Evolutionary conservation across 2,113 vertebrate genomes (phyloP), one percentile per base, ranked within the genome.

Genomic region (Nothoprocta perdicaria): DNA sequence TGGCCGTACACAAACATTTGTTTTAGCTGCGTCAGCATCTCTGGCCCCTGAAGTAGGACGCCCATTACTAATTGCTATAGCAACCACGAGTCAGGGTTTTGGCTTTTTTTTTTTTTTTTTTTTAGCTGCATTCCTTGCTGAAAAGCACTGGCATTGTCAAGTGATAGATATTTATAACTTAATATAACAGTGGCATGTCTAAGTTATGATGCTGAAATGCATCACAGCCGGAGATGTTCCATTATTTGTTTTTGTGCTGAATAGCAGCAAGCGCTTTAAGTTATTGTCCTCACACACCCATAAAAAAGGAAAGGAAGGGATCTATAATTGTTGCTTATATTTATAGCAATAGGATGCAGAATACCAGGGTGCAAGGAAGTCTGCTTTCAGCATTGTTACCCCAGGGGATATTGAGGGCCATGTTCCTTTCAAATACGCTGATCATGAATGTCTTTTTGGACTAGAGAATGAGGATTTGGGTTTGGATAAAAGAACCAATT

Each of bases 21-120:
- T 97, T 98, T 97, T 96, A 97, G 98, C 97, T 97, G 97, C 93
- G 22, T 97, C 98, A 98, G 98, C 98, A 97, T 97, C 95, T 86
- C 83, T 71, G 85, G 95, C 89, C 92, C 60, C 93, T 40, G 57
- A 86, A 65, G 55, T 95, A 97, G 96, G 94, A 97, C 46, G 58
- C 78, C 80, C 80, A 88, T 91, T 95, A 91, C 95, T 97, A 97
- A 98, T 97, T 94, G 41, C 96, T 96, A 96, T 96, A 95, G 97
- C 97, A 98, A 97, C 95, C 76, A 90, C 45, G 3, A 94, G 53
- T 94, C 90, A 79, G 87, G 84, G 71, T 89, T 91, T 78, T 88
- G 75, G 48, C 5, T 27, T 45, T 84, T 55, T 53, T n/a, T 14
- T 62, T 86, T 38, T n/a, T 61, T 40, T 31, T 60, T 84, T 80